phyloP scores from a whole-genome alignment of 2,113 vertebrate genomes.

The Empidonax traillii region DNA sequence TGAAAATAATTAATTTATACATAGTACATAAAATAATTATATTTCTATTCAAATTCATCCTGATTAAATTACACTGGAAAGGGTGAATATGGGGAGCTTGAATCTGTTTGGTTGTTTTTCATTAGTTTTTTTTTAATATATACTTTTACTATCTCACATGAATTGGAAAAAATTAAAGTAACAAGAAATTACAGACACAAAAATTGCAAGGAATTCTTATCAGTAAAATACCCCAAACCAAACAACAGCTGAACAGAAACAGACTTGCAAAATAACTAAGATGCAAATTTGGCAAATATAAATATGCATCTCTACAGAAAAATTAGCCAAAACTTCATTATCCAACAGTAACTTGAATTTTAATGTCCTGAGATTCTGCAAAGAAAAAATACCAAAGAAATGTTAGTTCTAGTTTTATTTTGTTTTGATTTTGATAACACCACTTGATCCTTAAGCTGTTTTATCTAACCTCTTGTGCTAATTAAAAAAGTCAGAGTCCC shows the following conservation, averaged over 20 bases:
- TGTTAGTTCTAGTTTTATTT: neutral
- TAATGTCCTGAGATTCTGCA: neutral
- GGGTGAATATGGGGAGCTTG: rapidly evolving
- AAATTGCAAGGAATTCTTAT: neutral
- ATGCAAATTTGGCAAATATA: neutral
- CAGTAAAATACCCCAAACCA: neutral
- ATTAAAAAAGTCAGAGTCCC: neutral
- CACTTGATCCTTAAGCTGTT: neutral
- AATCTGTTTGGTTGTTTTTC: neutral
- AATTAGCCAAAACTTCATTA: neutral
- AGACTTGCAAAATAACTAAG: neutral
- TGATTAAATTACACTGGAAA: neutral
- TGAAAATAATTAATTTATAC: neutral
- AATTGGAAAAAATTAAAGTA: neutral
- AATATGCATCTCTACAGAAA: neutral
- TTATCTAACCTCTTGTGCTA: neutral
- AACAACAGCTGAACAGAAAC: neutral
- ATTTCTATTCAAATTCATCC: neutral
- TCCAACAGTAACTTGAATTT: neutral
- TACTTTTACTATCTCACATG: neutral
- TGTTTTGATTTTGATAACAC: neutral
- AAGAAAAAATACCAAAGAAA: neutral
- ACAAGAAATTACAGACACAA: neutral
- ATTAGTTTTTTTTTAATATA: neutral
- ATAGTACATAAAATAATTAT: neutral